A percentile compares a stretch with the other conserved stretches of the same genome.
These are phyloP conservation scores for Trochalopteron elliotii DNA, from an alignment of 2,113 vertebrate species.

Conservation along the genomic window DNA sequence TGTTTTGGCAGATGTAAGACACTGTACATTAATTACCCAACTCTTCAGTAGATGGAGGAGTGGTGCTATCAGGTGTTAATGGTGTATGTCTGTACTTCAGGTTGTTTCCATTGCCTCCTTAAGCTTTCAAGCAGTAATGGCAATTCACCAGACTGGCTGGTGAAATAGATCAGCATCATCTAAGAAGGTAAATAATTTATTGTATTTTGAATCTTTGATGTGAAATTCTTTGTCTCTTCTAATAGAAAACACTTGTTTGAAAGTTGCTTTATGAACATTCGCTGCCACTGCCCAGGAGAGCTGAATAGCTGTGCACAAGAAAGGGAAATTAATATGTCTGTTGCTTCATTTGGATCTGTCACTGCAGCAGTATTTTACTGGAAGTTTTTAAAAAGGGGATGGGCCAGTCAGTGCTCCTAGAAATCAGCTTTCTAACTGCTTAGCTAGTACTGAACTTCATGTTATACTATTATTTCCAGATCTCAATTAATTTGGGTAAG, in stretches of 20 bases:
- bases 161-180: not conserved
- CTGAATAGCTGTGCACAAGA: not conserved
- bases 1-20: not conserved
- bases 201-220: constrained; percentile 13
- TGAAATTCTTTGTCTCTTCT: not conserved
- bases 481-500: not conserved
- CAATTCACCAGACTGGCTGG: not conserved
- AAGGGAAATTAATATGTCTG: not conserved
- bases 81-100: not conserved
- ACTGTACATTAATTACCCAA: not conserved
- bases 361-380: not conserved
- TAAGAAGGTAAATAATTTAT: constrained; percentile 9
- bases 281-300: not conserved
- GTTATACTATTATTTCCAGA: not conserved
- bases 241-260: not conserved
- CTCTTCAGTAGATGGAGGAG: not conserved
- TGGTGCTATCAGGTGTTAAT: not conserved
- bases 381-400: not conserved
- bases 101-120: not conserved
- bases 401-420: not conserved
- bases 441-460: not conserved
- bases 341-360: not conserved
- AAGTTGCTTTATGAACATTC: not conserved
- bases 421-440: not conserved
- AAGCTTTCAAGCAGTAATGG: not conserved